Evolutionary conservation across 2,797 vertebrate genomes (phyloP), one percentile per base, ranked within the genome.

Genomic region (Dendrocincla fuliginosa): DNA sequence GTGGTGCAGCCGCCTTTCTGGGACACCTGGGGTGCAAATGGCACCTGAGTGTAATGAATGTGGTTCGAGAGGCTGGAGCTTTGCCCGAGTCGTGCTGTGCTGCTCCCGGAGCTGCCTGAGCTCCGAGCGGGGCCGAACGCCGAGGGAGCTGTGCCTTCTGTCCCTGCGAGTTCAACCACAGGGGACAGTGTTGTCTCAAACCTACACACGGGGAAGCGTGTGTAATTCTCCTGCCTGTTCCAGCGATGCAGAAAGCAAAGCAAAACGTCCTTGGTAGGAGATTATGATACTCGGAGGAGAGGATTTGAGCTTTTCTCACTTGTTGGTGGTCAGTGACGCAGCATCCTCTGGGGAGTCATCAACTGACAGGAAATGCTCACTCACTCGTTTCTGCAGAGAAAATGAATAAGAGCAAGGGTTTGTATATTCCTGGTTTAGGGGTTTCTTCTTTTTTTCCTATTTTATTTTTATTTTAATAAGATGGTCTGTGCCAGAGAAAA

Each of bases 281-380:
- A 73, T 55, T 10, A 23, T 33, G 55, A 35, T n/a, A 33, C 44
- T 82, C 73, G 4, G 8, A 82, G 63, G 55, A 69, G 33, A 74
- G 13, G 19, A 42, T 56, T 63, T 83, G 55, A 60, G 33, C 76
- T 82, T 87, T 90, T 77, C 82, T 93, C 41, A 42, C 52, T 87
- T 79, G 22, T 4, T 46, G 2, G 16, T 69, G 33, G 46, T 70
- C 82, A 83, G 60, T 39, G 71, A 85, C 4, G 17, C 60, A 79
- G 70, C 56, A 60, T 70, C 44, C 57, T 78, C 77, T 64, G 18
- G 76, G 59, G 71, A 79, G 60, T 74, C 41, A 56, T 81, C 88
- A 71, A 28, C 57, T 78, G 69, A 63, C 52, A 83, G 49, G 35
- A 84, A 82, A 73, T 42, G 60, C 0, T 4, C 17, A 10, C 42